Base-by-base conservation (phyloP, 64 coral and sea anemone genomes). In the Porites lutea region DNA sequence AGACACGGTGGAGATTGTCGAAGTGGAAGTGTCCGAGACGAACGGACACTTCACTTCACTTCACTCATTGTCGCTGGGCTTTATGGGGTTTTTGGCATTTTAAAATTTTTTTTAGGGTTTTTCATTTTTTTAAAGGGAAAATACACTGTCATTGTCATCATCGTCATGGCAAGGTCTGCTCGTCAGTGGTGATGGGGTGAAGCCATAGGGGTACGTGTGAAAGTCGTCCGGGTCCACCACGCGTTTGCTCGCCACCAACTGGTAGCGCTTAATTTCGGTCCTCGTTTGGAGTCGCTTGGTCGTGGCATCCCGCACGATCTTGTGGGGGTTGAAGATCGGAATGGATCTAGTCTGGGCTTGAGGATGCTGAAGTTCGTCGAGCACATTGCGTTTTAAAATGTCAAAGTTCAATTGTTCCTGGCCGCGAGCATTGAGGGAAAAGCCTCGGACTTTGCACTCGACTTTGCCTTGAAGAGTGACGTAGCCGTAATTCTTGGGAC, bases 401-500 rank as follows among this genome's bases (percentile, higher is more conserved):
- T 55, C 48, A 0, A 70, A 90, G 27, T 90, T 90, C 11, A 80
- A 13, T 54, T 79, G 61, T 2, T 16, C 53, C 2, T 57, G 52
- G 0, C 60, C 60, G 63, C 66, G 73, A 1, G 2, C 2, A 52
- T 80, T 90, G 1, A 79, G n/a, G 5, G 44, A 55, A 14, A 90
- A 90, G 0, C 77, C 61, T 53, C 76, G 44, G 5, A 79, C 76
- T 55, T 90, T 81, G 20, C 16, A 5, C 15, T 52, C 75, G 7
- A 16, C 6, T 23, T 67, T 88, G 0, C 50, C 86, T 67, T 88
- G 0, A 4, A 47, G 2, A 2, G 86, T 88, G 1, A 8, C 57
- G 69, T 88, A 75, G 0, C 50, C 88, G 22, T 81, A 90, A 70
- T 69, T 79, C 21, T 71, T 90, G 19, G 75, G 59, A 0, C 75